Base-by-base conservation (phyloP, 2,888 invertebrate species). In the Thereva nobilitata region DNA sequence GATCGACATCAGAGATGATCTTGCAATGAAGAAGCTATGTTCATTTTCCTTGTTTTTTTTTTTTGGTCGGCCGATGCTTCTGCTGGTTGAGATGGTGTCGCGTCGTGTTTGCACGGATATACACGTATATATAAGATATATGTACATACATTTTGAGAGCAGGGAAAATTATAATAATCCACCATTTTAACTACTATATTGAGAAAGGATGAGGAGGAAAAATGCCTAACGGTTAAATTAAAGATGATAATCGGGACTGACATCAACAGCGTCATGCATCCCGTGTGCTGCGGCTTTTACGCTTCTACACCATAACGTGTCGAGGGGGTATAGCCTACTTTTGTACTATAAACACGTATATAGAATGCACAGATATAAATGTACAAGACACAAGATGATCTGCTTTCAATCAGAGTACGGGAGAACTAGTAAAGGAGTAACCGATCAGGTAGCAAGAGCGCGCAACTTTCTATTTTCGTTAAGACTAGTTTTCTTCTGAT, bases 151-250 rank as follows among this genome's bases (percentile, higher is more conserved):
- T 49, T 55, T 47, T 54, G 42, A 41, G 50, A 42, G 42, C 50
- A 49, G 54, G 49, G 47, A 64, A 68, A 66, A 68, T 68, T 68
- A 64, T 63, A 68, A 68, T 68, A 68, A 68, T 66, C 56, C 55
- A 40, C 56, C n/a, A 40, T 66, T 61, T 50, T 44, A 7, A 38
- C 38, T 65, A 54, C 55, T 7, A 35, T 56, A 10, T 47, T 23
- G 50, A 50, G 49, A 40, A 64, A 34, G 42, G 45, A 12, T 3
- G 44, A 53, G 12, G 41, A 47, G 38, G 47, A 53, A 64, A 69
- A 49, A 45, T 47, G 55, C 52, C 67, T 67, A 67, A 69, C 69
- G 69, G 67, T 64, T 52, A 68, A 66, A 66, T 66, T 68, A 57
- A 65, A 69, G 69, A 69, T 67, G 64, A 53, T 69, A 69, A 69